Evolutionary conservation across 2,888 invertebrate genomes (phyloP).

Genomic region (Altica lythri): DNA sequence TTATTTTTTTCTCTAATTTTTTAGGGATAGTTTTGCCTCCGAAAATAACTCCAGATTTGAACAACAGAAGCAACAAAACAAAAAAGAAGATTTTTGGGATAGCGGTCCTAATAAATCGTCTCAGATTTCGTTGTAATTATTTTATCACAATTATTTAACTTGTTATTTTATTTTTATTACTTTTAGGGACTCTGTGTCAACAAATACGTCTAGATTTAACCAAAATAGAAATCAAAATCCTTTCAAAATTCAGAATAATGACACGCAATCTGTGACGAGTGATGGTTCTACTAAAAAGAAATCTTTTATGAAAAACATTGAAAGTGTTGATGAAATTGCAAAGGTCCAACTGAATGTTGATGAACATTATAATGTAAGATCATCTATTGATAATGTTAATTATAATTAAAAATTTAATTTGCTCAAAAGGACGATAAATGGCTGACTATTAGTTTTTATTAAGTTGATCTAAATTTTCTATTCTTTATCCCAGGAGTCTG

Average conservation of each 20-base stretch:
- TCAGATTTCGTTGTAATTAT: not conserved
- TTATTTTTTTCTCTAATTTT: too few relatives aligned
- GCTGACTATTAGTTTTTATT: not conserved
- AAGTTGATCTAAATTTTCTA: too few relatives aligned
- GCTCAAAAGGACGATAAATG: too few relatives aligned
- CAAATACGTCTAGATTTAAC: not conserved
- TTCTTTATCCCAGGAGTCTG: not conserved
- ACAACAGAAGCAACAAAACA: not conserved
- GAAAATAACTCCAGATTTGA: not conserved
- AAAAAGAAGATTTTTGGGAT: not conserved
- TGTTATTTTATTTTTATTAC: too few relatives aligned
- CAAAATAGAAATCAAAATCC: not conserved
- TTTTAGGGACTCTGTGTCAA: not conserved
- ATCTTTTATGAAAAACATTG: not conserved
- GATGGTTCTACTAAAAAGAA: slow-evolving; percentile 6
- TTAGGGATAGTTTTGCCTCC: not conserved
- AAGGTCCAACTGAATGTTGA: slow-evolving; percentile 18
- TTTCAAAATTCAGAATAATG: slow-evolving; percentile 1
- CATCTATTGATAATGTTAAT: not conserved
- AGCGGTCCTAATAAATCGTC: not conserved
- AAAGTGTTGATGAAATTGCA: slow-evolving; percentile 5
- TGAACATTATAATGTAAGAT: slow-evolving; percentile 22
- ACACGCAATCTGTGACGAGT: slow-evolving; percentile 2
- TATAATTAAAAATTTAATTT: not conserved
- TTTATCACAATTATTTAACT: not conserved